Evolutionary conservation across 2,113 vertebrate species (phyloP), one percentile per base, ranked within the genome.

Genomic region (Epinephelus fuscoguttatus): DNA sequence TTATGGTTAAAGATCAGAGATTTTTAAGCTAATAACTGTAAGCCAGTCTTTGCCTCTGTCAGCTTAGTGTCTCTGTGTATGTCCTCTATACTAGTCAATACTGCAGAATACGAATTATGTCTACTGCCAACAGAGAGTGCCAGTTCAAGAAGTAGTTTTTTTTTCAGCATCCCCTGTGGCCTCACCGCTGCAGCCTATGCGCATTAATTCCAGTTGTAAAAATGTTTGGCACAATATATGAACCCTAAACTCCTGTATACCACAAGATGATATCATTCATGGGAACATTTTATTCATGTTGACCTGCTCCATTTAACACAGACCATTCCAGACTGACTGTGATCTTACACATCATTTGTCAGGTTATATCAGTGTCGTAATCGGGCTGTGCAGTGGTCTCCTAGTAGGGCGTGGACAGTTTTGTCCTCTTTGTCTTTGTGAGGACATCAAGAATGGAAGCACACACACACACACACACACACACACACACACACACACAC

Each of bases 291-390:
- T 21, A 33, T 70, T 63, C 4, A 47, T 70, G 71, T 64, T 82
- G 72, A 82, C 80, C 64, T 63, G 73, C 40, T 77, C 8, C 27
- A 13, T 59, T 57, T 27, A 57, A n/a, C 60, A 23, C 27, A 23
- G 61, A 67, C 27, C 59, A n/a, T 66, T 27, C 37, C 61, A 57
- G 40, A 71, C 21, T 56, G 40, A 57, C 21, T 3, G 4, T 45
- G 30, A 53, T 42, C 11, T 4, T 13, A 52, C 5, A 56, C 49
- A 59, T 60, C 5, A 64, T 61, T 60, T 47, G 75, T 78, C 62
- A 30, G 52, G 2, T 18, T 14, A 1, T 21, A 37, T 68, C 19
- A 61, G 61, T 11, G 53, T 72, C 61, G 42, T 45, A 71, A 52
- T 8, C 30, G 47, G 8, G 40, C 49, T 60, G 53, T 77, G 67